Evolutionary conservation across 2,113 vertebrate species (phyloP), one percentile per base, ranked within the genome.

Genomic region (Alligator sinensis): DNA sequence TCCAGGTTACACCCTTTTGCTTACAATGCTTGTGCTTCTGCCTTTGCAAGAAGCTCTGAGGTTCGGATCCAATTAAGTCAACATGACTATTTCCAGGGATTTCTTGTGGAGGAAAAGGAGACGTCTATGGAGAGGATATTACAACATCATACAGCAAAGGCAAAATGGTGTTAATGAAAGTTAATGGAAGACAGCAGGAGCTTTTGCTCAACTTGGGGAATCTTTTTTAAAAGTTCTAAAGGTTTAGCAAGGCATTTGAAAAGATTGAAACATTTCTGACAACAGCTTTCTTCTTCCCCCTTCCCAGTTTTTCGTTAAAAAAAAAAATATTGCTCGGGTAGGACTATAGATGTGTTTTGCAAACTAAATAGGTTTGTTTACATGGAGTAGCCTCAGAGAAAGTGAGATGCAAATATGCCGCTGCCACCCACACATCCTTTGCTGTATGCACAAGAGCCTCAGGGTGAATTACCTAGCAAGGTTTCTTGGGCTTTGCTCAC

Each of bases 1-100:
- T 86, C 64, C 60, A 81, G 94, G 57, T 93, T 94, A 94, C 85
- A 91, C 55, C 59, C n/a, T 91, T 94, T 91, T 93, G 70, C 78
- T 30, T 54, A 17, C 27, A 30, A 17, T 18, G 15, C 59, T 82
- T 66, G 57, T 95, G 76, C 80, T 96, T 95, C 93, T 93, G 92
- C 87, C 90, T 89, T 80, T 60, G 92, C 90, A 95, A 94, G 94
- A 82, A 66, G 84, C 78, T 88, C 87, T 9, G 17, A 90, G 58
- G 93, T 86, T 55, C 70, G 80, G 79, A 82, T 89, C 91, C 92
- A 77, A 66, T 63, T 70, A 72, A 91, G 89, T 85, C 92, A 94
- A 95, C 92, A 91, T 0, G 57, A 86, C 59, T 95, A 78, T 93
- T 96, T 95, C 78, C 89, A 76, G 47, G 80, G 87, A 87, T 85